These are phyloP conservation scores for Oligia fasciuncula DNA, from an alignment of 2,888 invertebrate species.

Conservation along the genomic window DNA sequence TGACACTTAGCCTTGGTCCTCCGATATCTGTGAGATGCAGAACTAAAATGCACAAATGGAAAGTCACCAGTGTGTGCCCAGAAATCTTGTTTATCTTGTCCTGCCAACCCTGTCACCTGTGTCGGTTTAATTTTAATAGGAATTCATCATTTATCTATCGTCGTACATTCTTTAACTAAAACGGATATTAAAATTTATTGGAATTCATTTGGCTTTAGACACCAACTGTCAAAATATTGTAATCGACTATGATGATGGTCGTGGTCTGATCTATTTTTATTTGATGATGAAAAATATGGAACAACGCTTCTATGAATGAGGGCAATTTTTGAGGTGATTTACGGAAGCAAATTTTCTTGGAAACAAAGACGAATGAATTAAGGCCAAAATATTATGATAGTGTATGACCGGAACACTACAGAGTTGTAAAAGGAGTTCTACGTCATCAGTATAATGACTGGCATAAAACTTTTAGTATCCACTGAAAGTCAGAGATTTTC, in stretches of 20 bases:
- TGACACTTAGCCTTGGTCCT: background rate
- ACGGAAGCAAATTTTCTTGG: background rate
- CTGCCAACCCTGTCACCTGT: constrained; percentile 62
- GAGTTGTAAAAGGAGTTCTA: constrained; percentile 15
- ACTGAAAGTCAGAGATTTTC: background rate
- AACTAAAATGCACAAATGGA: background rate
- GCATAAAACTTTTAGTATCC: constrained; percentile 29
- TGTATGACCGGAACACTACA: background rate
- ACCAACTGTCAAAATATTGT: constrained; percentile 69
- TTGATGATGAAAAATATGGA: background rate
- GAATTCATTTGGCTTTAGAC: constrained; percentile 63
- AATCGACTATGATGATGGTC: constrained; percentile 36
- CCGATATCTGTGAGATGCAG: background rate
- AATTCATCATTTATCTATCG: constrained; percentile 73
- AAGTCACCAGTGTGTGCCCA: background rate
- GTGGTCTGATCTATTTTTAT: constrained; percentile 18
- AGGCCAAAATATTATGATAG: no score
- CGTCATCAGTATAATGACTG: constrained; percentile 19
- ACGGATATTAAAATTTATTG: constrained; percentile 67
- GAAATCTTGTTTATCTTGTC: background rate
- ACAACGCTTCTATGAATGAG: background rate
- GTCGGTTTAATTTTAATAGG: constrained; percentile 62
- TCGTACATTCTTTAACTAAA: constrained; percentile 69
- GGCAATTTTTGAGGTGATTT: background rate
- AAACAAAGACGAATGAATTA: no score